phyloP scores from a whole-genome alignment of 1,140 invertebrate species.

The Homarus americanus region DNA sequence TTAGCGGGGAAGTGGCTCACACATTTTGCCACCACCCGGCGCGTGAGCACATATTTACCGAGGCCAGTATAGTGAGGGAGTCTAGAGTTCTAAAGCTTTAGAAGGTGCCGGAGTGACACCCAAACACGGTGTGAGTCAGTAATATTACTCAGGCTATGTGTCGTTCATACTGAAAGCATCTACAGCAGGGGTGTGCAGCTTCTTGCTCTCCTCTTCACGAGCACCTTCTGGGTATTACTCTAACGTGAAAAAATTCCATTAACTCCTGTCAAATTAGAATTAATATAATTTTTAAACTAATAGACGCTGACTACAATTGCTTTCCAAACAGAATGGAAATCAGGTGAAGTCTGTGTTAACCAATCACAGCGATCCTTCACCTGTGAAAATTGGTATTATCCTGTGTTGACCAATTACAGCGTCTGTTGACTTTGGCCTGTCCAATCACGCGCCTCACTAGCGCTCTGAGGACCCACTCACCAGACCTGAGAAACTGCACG shows the following conservation, averaged over 20 bases:
- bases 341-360: constrained; percentile 7
- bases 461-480: background rate
- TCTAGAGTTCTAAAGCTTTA: too few relatives aligned
- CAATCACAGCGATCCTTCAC: constrained; percentile 9
- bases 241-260: background rate
- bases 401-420: constrained; percentile 22
- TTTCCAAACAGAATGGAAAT: background rate
- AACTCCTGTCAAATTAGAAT: background rate
- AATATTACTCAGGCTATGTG: background rate
- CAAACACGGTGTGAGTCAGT: background rate
- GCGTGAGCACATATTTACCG: too few relatives aligned
- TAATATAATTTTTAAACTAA: background rate
- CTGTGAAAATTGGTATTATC: constrained; percentile 23
- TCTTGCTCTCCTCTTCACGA: background rate
- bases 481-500: background rate
- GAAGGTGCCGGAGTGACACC: background rate
- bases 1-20: too few relatives aligned
- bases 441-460: constrained; percentile 33
- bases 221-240: background rate
- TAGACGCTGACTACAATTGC: background rate
- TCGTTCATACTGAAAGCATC: background rate
- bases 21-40: too few relatives aligned
- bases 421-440: constrained; percentile 39
- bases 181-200: background rate
- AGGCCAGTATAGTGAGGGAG: too few relatives aligned